Conservation (phyloP, 2,888 invertebrate genomes). For the Agriopis marginaria region DNA sequence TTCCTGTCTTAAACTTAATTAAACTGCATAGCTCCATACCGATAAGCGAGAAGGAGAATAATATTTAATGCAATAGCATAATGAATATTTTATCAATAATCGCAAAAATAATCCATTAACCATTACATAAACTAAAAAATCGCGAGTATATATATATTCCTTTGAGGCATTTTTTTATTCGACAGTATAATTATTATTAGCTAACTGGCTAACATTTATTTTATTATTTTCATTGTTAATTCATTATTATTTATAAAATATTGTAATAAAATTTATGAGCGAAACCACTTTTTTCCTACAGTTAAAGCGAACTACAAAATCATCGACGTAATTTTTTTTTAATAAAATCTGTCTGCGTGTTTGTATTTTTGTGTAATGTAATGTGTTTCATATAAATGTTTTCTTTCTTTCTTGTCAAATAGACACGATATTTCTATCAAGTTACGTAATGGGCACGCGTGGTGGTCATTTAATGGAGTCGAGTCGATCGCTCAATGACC, state of each 20-base stretch:
- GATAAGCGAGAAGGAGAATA: not conserved
- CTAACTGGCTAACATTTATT: too few relatives aligned
- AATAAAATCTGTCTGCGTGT: too few relatives aligned
- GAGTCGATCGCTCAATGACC: conserved; percentile 80
- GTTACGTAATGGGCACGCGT: conserved; percentile 65
- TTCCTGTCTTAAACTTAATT: conserved; percentile 16
- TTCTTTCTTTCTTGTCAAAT: too few relatives aligned
- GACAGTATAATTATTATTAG: too few relatives aligned
- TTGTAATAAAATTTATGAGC: not conserved
- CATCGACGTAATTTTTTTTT: too few relatives aligned
- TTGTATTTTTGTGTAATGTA: too few relatives aligned
- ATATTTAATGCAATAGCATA: not conserved
- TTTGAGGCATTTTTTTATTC: too few relatives aligned
- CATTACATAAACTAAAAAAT: not conserved
- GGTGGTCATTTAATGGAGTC: conserved; percentile 74
- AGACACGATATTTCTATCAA: conserved; percentile 53
- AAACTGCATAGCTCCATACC: conserved; percentile 3
- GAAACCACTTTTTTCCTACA: not conserved
- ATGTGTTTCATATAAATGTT: too few relatives aligned
- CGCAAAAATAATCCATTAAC: not conserved
- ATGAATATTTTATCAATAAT: not conserved
- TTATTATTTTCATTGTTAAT: too few relatives aligned
- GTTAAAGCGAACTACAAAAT: not conserved
- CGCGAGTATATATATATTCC: too few relatives aligned
- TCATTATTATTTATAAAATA: too few relatives aligned